phyloP scores from a whole-genome alignment of 2,113 vertebrate species.

The Megalops atlanticus region DNA sequence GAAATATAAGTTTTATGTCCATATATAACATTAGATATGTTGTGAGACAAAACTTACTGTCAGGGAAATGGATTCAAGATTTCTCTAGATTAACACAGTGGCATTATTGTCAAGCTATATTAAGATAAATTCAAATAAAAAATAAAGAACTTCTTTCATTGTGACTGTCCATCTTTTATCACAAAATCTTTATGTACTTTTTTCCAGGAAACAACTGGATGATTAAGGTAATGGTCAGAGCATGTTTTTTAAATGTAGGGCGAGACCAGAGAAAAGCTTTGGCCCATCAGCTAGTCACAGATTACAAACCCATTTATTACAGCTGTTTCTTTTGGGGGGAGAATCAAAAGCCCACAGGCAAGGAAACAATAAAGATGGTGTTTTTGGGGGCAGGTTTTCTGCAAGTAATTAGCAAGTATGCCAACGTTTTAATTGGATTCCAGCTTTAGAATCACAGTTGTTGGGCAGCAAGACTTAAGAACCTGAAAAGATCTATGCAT shows the following conservation, averaged over 20 bases:
- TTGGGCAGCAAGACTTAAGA: constrained; percentile 4
- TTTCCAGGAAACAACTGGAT: not conserved
- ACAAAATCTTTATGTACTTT: no score
- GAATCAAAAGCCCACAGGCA: not conserved
- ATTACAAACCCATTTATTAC: not conserved
- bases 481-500: not conserved
- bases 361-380: not conserved
- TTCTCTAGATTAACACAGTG: no score
- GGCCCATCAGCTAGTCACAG: not conserved
- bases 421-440: constrained; percentile 25
- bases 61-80: no score
- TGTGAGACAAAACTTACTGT: no score
- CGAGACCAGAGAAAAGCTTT: constrained; percentile 7
- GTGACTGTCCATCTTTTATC: no score
- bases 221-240: not conserved
- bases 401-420: constrained; percentile 13
- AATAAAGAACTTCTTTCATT: no score
- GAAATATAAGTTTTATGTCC: no score
- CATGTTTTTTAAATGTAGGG: not conserved
- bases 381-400: constrained; percentile 16
- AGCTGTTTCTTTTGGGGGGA: constrained; percentile 7
- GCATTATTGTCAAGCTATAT: no score
- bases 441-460: not conserved
- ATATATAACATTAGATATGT: no score
- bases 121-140: no score